These are phyloP conservation scores for Hylomyscus alleni DNA, from an alignment of 2,797 vertebrate genomes.

Conservation along the genomic window DNA sequence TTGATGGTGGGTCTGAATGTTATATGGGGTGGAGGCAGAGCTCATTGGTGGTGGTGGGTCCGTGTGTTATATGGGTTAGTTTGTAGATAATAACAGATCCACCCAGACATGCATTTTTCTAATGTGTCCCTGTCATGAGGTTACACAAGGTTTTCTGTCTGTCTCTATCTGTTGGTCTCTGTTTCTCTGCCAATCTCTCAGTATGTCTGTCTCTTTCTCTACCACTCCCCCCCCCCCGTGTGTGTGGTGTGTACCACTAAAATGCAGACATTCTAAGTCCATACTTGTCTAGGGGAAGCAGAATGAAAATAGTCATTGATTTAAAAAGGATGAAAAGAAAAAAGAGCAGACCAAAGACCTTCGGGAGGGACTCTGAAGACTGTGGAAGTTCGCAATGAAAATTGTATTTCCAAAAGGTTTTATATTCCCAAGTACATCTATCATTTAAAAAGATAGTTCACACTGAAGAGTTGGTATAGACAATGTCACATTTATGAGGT, in stretches of 20 bases:
- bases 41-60: neutral
- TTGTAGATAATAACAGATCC: neutral
- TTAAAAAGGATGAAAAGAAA: neutral
- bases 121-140: neutral
- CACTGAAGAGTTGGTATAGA: neutral
- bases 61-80: no score
- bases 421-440: neutral
- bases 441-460: constrained; percentile 27
- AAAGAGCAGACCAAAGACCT: neutral
- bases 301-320: constrained; percentile 60
- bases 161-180: neutral
- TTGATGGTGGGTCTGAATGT: neutral
- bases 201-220: no score
- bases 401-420: constrained; percentile 47
- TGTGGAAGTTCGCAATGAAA: constrained; percentile 56
- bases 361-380: constrained; percentile 11
- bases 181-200: no score
- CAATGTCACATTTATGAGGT: constrained; percentile 9
- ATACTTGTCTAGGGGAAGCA: constrained; percentile 40
- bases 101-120: neutral
- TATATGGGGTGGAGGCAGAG: neutral
- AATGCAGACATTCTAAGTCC: constrained; percentile 58
- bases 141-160: neutral
- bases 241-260: neutral
- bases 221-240: neutral